Percentiles rank a stretch among this genome's conserved stretches.
These are phyloP conservation scores for Lepidocyrtinus sp. DNA, from an alignment of 2,888 invertebrate species.

Conservation along the genomic window DNA sequence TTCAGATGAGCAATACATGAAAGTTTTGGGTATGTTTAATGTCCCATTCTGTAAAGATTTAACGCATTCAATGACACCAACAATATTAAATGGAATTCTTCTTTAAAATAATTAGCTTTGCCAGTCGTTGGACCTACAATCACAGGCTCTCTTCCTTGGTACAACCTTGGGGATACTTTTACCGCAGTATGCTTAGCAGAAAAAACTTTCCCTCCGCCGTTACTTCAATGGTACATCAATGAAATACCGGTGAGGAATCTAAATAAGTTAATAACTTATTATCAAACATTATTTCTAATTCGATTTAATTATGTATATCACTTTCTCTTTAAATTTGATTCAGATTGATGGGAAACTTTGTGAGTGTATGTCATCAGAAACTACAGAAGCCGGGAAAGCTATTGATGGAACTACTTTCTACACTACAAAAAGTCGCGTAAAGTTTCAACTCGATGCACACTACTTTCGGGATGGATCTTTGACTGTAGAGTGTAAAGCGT, in stretches of 20 bases:
- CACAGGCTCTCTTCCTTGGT: slow-evolving; percentile 66
- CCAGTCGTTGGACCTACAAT: slow-evolving; percentile 65
- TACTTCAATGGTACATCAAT: slow-evolving; percentile 66
- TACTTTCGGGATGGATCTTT: slow-evolving; percentile 66
- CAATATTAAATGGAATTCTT: background rate
- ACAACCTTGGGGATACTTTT: slow-evolving; percentile 69
- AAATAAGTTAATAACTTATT: too few species aligned
- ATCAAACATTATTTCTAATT: too few species aligned
- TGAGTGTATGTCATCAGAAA: slow-evolving; percentile 61
- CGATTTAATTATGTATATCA: too few species aligned
- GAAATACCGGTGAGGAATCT: slow-evolving; percentile 58
- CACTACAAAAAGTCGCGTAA: slow-evolving; percentile 56
- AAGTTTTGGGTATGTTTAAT: slow-evolving; percentile 65
- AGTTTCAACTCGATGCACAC: slow-evolving; percentile 65
- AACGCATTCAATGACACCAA: background rate
- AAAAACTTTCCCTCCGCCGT: slow-evolving; percentile 66
- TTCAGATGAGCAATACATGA: slow-evolving; percentile 67
- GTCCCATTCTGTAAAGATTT: background rate
- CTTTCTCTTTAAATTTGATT: too few species aligned
- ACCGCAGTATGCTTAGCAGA: slow-evolving; percentile 63
- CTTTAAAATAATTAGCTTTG: slow-evolving; percentile 61
- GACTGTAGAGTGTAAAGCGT: slow-evolving; percentile 62
- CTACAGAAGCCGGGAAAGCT: slow-evolving; percentile 60
- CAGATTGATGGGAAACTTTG: slow-evolving; percentile 61
- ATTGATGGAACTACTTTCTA: slow-evolving; percentile 67